Conservation (phyloP, 2,113 vertebrate species). For the Porphyrio hochstetteri region DNA sequence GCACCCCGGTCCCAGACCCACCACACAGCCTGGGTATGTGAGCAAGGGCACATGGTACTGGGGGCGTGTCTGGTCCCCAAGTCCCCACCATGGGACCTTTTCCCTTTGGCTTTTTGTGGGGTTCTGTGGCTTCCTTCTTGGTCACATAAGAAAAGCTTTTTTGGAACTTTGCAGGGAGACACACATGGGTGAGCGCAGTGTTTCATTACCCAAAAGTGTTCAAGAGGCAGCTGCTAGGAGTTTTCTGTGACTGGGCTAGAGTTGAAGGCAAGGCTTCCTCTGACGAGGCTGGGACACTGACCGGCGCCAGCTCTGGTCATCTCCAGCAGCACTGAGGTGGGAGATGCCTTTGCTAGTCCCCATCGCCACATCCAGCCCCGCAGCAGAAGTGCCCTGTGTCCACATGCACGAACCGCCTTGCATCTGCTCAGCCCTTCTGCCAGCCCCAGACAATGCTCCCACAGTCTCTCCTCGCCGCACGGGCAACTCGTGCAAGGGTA, state of each 20-base stretch:
- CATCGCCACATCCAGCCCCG: fast-evolving
- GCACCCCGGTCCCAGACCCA: not conserved
- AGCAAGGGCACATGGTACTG: fast-evolving
- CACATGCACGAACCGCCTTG: fast-evolving
- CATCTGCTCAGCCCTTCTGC: not conserved
- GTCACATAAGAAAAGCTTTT: not conserved
- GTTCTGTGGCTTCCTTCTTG: not conserved
- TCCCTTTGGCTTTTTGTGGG: not conserved
- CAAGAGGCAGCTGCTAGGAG: not conserved
- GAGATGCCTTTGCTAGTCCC: not conserved
- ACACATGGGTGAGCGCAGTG: fast-evolving
- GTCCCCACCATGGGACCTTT: fast-evolving
- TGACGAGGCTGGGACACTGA: fast-evolving
- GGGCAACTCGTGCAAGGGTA: not conserved
- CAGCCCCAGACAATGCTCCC: not conserved
- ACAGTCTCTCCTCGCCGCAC: not conserved
- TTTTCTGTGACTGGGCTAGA: not conserved
- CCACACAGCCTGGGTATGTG: not conserved
- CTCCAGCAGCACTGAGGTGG: not conserved
- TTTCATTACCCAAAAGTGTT: fast-evolving
- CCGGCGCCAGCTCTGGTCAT: not conserved
- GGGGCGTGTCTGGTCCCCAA: not conserved
- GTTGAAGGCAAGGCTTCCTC: fast-evolving
- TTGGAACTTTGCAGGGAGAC: fast-evolving
- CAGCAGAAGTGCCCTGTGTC: not conserved